Evolutionary conservation across 2,113 vertebrate genomes (phyloP).

Genomic region (Catharus fuscescens): DNA sequence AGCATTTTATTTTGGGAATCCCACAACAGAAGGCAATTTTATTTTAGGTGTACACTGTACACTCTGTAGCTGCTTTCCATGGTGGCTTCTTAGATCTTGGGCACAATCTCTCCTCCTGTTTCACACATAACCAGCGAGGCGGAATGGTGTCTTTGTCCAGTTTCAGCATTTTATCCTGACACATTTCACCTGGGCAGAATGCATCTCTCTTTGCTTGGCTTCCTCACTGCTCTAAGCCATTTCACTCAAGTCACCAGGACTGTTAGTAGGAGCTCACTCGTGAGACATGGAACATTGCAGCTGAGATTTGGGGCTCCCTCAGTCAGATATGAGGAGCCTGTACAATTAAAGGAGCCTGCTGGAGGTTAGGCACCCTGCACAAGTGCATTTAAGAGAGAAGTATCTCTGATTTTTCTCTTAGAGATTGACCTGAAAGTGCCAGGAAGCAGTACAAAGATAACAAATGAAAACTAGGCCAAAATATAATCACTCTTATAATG

Average conservation of each 20-base stretch:
- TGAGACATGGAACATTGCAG: neutral
- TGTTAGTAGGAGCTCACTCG: neutral
- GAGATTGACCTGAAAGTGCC: neutral
- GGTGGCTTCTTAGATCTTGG: neutral
- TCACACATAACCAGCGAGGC: rapidly evolving
- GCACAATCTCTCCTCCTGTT: neutral
- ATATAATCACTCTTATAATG: neutral
- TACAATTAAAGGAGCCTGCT: neutral
- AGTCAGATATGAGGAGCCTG: neutral
- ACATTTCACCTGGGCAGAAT: neutral
- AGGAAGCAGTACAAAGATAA: neutral
- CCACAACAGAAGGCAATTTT: neutral
- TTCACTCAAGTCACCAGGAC: neutral
- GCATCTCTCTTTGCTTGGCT: neutral
- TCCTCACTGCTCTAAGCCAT: neutral
- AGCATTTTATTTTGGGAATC: neutral
- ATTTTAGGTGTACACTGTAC: neutral
- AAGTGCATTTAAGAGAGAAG: neutral
- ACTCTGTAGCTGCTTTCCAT: neutral
- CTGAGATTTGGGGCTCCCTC: neutral
- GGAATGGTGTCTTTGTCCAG: neutral
- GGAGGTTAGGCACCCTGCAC: neutral
- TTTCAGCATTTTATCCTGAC: neutral
- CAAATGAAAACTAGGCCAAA: neutral
- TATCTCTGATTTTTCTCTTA: neutral